Base-by-base conservation (phyloP, 2,797 vertebrate genomes). In the Malacoctenus gilli region DNA sequence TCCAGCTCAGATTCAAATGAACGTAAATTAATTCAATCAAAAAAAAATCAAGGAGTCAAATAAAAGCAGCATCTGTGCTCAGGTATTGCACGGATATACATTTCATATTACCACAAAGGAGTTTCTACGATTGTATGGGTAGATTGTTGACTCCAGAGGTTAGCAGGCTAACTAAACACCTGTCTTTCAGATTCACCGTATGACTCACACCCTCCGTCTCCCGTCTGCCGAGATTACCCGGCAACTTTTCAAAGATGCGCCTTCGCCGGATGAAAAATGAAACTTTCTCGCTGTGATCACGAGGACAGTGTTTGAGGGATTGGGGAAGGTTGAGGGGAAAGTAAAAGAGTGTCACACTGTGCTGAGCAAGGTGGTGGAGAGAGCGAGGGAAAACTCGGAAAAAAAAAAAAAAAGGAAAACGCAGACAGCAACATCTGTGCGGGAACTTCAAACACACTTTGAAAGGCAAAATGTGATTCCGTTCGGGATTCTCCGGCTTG, bases 361-460 rank as follows among this genome's bases (percentile, higher is more conserved):
- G 79, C 68, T 40, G 54, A 48, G 65, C 31, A 60, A 72, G 69
- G 68, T 79, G 55, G 55, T 52, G 55, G 62, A 81, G 67, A 68
- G 74, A 82, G 78, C 61, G 74, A 68, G 48, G 43, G 73, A 42
- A 41, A 59, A 59, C n/a, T n/a, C n/a, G n/a, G n/a, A n/a, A 49
- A 15, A 50, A 52, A 21, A 49, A 61, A 72, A 58, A 68, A 2
- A 5, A 28, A 6, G 5, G 25, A 77, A 65, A 23, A 37, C 47
- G 58, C 47, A 75, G 62, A 75, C 68, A 23, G 72, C 72, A 77
- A 85, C 83, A 85, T 88, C 81, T 87, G 83, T 85, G 84, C 46
- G 42, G 76, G 68, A 83, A 85, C 83, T 88, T 88, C 83, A 86
- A 87, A 85, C 79, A 42, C 2, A 36, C 80, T 89, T 87, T 85